phyloP scores from a whole-genome alignment of 2,113 vertebrate genomes.

The Eupsittula cactorum region DNA sequence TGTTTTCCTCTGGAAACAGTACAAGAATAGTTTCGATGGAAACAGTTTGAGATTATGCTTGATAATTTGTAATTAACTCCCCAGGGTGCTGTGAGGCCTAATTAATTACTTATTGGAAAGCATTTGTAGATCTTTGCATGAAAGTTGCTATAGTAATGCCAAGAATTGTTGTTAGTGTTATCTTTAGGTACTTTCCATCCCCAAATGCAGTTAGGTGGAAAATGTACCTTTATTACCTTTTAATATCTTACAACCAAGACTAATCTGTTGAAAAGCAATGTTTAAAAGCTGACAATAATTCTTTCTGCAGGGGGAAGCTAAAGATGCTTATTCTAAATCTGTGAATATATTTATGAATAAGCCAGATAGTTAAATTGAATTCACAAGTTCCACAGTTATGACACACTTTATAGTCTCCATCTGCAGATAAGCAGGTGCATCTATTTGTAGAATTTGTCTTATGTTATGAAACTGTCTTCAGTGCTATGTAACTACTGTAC shows the following conservation, averaged over 20 bases:
- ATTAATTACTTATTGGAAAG: constrained; percentile 66
- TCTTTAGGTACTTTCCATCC: not conserved
- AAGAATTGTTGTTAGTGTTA: constrained; percentile 38
- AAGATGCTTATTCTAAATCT: constrained; percentile 21
- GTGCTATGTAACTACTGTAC: not conserved
- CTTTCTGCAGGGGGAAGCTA: not conserved
- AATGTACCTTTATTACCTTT: constrained; percentile 33
- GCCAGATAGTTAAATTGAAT: constrained; percentile 38
- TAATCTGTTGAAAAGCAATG: constrained; percentile 23
- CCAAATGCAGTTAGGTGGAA: constrained; percentile 33
- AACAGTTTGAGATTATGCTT: constrained; percentile 41
- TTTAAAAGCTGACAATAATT: constrained; percentile 35
- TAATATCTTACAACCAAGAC: constrained; percentile 25
- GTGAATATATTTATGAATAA: constrained; percentile 52
- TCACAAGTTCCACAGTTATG: constrained; percentile 46
- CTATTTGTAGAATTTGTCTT: constrained; percentile 31
- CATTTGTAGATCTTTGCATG: constrained; percentile 57
- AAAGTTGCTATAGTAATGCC: constrained; percentile 36
- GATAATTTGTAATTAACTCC: constrained; percentile 69
- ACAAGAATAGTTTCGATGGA: constrained; percentile 41
- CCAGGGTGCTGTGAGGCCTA: constrained; percentile 51
- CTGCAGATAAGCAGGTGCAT: constrained; percentile 41
- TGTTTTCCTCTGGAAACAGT: constrained; percentile 54
- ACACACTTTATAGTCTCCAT: constrained; percentile 38
- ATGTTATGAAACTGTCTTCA: not conserved